Evolutionary conservation across 2,797 vertebrate genomes (phyloP).

Genomic region (Enteromius treurensis): DNA sequence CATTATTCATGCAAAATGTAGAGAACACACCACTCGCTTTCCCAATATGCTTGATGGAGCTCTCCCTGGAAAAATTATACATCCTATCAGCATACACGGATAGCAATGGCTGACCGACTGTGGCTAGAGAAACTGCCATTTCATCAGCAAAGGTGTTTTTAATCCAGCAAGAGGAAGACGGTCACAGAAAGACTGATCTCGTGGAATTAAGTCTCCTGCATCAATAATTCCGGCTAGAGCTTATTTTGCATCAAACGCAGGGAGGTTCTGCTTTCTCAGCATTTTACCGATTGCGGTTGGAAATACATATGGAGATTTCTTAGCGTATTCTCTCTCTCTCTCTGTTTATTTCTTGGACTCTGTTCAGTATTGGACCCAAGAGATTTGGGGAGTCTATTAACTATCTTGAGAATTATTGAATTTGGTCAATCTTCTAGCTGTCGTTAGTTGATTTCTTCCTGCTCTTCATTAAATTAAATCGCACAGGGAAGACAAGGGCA

Average conservation of each 20-base stretch:
- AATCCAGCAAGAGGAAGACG: slow-evolving; percentile 37
- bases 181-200: slow-evolving; percentile 54
- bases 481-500: not conserved
- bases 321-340: slow-evolving; percentile 24
- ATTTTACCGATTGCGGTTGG: slow-evolving; percentile 52
- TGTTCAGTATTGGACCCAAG: slow-evolving; percentile 36
- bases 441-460: not conserved
- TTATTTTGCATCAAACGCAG: slow-evolving; percentile 58
- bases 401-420: slow-evolving; percentile 17
- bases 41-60: slow-evolving; percentile 62
- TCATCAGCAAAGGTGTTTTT: slow-evolving; percentile 65
- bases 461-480: not conserved
- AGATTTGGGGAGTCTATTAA: not conserved
- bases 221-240: slow-evolving; percentile 56
- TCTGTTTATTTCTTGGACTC: slow-evolving; percentile 37
- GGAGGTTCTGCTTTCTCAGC: slow-evolving; percentile 60
- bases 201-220: slow-evolving; percentile 58
- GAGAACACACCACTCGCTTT: slow-evolving; percentile 56
- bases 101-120: slow-evolving; percentile 68
- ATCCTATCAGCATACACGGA: slow-evolving; percentile 62
- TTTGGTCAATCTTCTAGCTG: not conserved
- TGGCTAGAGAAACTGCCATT: slow-evolving; percentile 63
- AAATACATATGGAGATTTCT: slow-evolving; percentile 55
- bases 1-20: slow-evolving; percentile 44
- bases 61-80: slow-evolving; percentile 67